A percentile compares a stretch with the other conserved stretches of the same genome.
Conservation (phyloP, 1,140 invertebrate species). For the Triops longicaudatus region DNA sequence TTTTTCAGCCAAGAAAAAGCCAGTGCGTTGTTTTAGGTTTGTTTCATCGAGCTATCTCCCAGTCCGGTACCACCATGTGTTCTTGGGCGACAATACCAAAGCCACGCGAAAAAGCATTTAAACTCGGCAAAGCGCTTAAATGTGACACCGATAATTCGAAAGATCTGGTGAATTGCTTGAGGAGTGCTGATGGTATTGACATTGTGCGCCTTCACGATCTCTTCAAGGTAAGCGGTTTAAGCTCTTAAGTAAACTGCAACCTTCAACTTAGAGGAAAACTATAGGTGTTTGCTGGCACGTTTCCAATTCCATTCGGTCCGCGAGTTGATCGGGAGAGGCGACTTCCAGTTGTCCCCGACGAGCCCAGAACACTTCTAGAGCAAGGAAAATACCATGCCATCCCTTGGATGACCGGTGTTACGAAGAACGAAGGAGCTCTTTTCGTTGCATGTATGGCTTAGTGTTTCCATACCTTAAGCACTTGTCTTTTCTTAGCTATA, state of each 20-base stretch:
- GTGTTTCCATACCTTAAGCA: neutral
- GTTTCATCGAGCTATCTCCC: slow-evolving; percentile 62
- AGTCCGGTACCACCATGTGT: slow-evolving; percentile 67
- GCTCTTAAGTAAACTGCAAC: too few relatives aligned
- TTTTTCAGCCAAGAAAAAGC: neutral
- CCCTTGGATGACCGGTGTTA: slow-evolving; percentile 55
- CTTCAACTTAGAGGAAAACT: neutral
- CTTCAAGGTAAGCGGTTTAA: neutral
- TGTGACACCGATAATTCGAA: slow-evolving; percentile 48
- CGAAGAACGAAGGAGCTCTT: slow-evolving; percentile 53
- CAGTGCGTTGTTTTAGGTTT: slow-evolving; percentile 43
- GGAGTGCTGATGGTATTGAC: slow-evolving; percentile 43
- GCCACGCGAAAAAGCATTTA: slow-evolving; percentile 50
- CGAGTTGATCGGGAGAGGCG: slow-evolving; percentile 36
- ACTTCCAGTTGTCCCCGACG: slow-evolving; percentile 52
- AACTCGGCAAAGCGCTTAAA: slow-evolving; percentile 49
- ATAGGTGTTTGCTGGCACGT: neutral
- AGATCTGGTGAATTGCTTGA: slow-evolving; percentile 54
- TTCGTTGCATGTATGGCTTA: slow-evolving; percentile 22
- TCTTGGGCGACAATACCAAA: slow-evolving; percentile 62
- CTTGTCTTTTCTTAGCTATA: neutral
- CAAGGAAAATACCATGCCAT: slow-evolving; percentile 52
- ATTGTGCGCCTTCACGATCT: slow-evolving; percentile 34
- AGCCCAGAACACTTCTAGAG: slow-evolving; percentile 49
- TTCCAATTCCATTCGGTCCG: slow-evolving; percentile 24